Percentiles rank a stretch among this genome's conserved stretches.
phyloP scores from a whole-genome alignment of 2,797 vertebrate genomes.

The Sciurus vulgaris region DNA sequence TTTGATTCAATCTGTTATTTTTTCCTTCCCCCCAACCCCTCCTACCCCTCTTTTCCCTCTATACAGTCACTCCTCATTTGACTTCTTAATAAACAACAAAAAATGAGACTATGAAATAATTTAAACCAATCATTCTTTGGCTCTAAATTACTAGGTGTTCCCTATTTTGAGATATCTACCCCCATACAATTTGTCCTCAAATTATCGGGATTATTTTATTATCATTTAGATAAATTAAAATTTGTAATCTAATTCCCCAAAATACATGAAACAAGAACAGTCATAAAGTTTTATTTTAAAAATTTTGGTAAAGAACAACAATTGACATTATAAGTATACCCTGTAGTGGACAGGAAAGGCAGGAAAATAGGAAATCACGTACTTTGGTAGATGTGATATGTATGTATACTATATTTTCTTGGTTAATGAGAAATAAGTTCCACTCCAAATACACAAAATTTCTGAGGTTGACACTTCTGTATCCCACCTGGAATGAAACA shows the following conservation, averaged over 20 bases:
- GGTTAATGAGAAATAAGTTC: background rate
- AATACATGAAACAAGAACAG: background rate
- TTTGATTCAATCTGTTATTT: no score
- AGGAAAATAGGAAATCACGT: background rate
- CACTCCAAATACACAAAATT: background rate
- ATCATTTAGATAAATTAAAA: background rate
- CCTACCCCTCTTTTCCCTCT: no score
- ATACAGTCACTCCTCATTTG: background rate
- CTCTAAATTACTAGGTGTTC: background rate
- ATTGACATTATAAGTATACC: fast-evolving
- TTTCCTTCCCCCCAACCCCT: no score
- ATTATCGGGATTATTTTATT: background rate
- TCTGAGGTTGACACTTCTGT: background rate
- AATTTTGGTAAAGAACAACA: background rate
- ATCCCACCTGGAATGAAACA: background rate
- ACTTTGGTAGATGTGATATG: background rate
- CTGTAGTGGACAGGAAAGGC: background rate
- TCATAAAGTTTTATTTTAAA: background rate
- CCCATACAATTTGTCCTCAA: background rate
- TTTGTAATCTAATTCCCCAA: background rate
- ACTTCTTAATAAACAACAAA: background rate
- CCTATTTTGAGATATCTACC: background rate
- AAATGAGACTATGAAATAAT: background rate
- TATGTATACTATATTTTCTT: background rate
- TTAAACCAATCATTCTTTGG: background rate